These are phyloP conservation scores for Drosophila tripunctata DNA, from an alignment of 2,888 invertebrate species.

Conservation along the genomic window DNA sequence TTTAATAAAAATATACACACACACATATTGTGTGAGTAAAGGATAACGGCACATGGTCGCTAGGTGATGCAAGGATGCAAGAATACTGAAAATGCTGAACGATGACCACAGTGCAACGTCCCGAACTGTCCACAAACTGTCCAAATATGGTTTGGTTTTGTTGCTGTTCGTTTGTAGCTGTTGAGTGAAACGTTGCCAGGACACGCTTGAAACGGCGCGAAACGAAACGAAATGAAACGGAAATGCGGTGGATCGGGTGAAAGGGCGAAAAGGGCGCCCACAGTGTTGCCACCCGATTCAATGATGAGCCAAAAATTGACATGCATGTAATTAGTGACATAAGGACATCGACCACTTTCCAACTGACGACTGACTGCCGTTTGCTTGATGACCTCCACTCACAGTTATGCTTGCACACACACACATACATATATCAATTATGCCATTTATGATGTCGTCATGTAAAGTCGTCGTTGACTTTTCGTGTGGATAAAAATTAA, in stretches of 20 bases:
- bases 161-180: constrained; percentile 16
- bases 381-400: constrained; percentile 13
- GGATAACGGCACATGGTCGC: not conserved
- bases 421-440: constrained; percentile 65
- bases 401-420: constrained; percentile 3
- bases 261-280: not conserved
- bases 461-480: constrained; percentile 29
- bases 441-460: constrained; percentile 65
- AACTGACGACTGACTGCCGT: constrained; percentile 23
- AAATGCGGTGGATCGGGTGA: not conserved
- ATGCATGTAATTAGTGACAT: constrained; percentile 79
- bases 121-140: constrained; percentile 71
- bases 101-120: constrained; percentile 37
- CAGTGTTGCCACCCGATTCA: constrained; percentile 49
- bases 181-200: constrained; percentile 43
- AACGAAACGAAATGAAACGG: constrained; percentile 23
- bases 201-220: constrained; percentile 5
- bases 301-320: constrained; percentile 80
- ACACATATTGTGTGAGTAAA: constrained; percentile 8
- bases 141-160: constrained; percentile 78
- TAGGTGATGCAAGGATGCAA: constrained; percentile 2
- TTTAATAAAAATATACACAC: constrained; percentile 70
- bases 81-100: not conserved
- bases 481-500: constrained; percentile 57
- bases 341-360: constrained; percentile 54